Evolutionary conservation across 2,888 invertebrate species (phyloP).

Genomic region (Drosophila prolongata): DNA sequence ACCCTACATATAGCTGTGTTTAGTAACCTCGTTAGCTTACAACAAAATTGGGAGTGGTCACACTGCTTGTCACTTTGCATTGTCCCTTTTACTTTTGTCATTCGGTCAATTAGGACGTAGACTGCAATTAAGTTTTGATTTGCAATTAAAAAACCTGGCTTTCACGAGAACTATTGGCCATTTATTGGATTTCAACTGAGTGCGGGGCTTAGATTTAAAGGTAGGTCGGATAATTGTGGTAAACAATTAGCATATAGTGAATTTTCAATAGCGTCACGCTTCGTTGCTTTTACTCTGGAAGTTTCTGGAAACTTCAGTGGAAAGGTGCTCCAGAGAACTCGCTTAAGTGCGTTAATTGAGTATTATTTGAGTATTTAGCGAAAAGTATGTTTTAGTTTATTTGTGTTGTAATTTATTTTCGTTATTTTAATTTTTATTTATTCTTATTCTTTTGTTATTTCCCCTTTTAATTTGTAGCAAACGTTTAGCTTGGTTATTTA

Average conservation of each 20-base stretch:
- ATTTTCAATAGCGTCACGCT: conserved; percentile 15
- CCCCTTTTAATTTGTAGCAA: conserved; percentile 78
- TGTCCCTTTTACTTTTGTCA: conserved; percentile 23
- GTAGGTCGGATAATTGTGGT: conserved; percentile 3
- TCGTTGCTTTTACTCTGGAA: conserved; percentile 3
- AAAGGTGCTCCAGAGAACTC: neutral
- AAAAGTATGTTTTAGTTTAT: conserved; percentile 1
- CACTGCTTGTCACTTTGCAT: conserved; percentile 25
- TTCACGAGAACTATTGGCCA: no score
- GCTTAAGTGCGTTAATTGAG: neutral
- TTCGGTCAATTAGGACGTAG: neutral
- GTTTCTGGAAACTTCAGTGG: conserved; percentile 11
- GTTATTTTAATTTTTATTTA: conserved; percentile 43
- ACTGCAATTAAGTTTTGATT: conserved; percentile 2
- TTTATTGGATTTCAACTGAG: conserved; percentile 8
- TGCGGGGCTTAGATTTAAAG: conserved; percentile 15
- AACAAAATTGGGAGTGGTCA: conserved; percentile 7
- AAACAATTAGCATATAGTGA: neutral
- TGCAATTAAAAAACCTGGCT: neutral
- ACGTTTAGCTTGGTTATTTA: conserved; percentile 84
- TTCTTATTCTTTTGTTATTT: conserved; percentile 38
- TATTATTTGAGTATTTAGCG: neutral
- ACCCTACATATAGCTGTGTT: no score
- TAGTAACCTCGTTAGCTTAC: no score
- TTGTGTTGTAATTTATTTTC: conserved; percentile 28